Conservation (phyloP, 2,888 invertebrate genomes). For the Drosophila kanekoi region DNA sequence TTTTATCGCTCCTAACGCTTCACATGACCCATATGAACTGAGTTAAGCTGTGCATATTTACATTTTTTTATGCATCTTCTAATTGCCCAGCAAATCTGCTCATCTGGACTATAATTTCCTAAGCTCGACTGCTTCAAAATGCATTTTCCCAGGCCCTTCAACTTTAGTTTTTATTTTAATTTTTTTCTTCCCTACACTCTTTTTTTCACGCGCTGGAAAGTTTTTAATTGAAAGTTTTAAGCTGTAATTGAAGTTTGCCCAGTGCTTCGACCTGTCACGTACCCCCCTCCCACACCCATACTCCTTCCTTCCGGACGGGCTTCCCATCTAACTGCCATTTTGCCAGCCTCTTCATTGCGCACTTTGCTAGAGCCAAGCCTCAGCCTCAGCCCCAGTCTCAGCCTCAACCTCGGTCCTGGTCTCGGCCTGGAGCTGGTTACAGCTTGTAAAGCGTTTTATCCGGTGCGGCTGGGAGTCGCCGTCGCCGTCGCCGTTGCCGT, state of each 20-base stretch:
- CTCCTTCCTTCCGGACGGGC: neutral
- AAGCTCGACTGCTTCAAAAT: constrained; percentile 43
- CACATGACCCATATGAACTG: constrained; percentile 25
- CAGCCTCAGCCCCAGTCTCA: constrained; percentile 11
- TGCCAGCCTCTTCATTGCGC: constrained; percentile 65
- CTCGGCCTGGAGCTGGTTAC: constrained; percentile 38
- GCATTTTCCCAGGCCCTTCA: constrained; percentile 44
- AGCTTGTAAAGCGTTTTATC: constrained; percentile 68
- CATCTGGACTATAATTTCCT: constrained; percentile 46
- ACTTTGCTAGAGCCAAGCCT: constrained; percentile 38
- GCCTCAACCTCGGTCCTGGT: neutral
- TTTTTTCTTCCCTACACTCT: constrained; percentile 25
- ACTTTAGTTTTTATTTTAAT: constrained; percentile 7
- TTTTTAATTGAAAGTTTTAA: constrained; percentile 78
- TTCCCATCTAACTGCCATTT: constrained; percentile 54
- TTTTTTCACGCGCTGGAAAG: constrained; percentile 66
- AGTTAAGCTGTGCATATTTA: constrained; percentile 5
- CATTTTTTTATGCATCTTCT: constrained; percentile 20
- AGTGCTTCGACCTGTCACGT: constrained; percentile 63
- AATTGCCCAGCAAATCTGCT: constrained; percentile 48
- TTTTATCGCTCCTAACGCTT: neutral
- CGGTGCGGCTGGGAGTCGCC: constrained; percentile 30
- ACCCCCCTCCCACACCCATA: neutral
- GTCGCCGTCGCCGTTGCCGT: constrained; percentile 4
- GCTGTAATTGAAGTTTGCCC: constrained; percentile 76